Evolutionary conservation across 2,888 invertebrate species (phyloP).

Genomic region (Perizoma flavofasciatum): DNA sequence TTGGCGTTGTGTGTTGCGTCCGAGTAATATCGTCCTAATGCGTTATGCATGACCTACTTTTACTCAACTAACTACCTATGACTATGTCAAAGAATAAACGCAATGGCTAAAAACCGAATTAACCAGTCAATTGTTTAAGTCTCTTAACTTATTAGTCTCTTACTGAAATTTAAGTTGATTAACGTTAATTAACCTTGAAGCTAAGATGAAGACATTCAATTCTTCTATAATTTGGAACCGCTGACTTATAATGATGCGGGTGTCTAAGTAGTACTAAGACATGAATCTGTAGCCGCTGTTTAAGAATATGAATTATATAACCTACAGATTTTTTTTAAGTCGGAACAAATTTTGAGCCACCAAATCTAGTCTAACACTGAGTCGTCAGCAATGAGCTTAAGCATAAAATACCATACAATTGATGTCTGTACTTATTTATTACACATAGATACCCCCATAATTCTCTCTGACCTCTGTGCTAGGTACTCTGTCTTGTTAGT

Average conservation of each 20-base stretch:
- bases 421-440: no score
- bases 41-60: slow-evolving; percentile 12
- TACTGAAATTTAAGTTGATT: slow-evolving; percentile 35
- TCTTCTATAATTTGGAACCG: slow-evolving; percentile 5
- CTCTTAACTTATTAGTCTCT: slow-evolving; percentile 26
- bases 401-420: no score
- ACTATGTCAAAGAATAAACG: background rate
- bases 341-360: no score
- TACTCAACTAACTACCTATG: no score
- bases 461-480: no score
- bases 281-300: no score
- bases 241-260: slow-evolving; percentile 2
- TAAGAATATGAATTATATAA: no score
- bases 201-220: slow-evolving; percentile 28
- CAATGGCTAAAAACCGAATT: slow-evolving; percentile 11
- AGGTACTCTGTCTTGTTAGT: no score
- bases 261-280: background rate
- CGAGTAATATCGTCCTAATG: slow-evolving; percentile 7
- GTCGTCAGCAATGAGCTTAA: no score
- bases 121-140: slow-evolving; percentile 29
- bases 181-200: slow-evolving; percentile 38
- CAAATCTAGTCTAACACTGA: no score
- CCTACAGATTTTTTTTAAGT: no score
- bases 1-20: slow-evolving; percentile 21
- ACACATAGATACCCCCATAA: no score